Percentiles rank a stretch among this genome's conserved stretches.
These are phyloP conservation scores for Allolobophora icterica DNA, from an alignment of 2,888 invertebrate genomes.

Conservation along the genomic window DNA sequence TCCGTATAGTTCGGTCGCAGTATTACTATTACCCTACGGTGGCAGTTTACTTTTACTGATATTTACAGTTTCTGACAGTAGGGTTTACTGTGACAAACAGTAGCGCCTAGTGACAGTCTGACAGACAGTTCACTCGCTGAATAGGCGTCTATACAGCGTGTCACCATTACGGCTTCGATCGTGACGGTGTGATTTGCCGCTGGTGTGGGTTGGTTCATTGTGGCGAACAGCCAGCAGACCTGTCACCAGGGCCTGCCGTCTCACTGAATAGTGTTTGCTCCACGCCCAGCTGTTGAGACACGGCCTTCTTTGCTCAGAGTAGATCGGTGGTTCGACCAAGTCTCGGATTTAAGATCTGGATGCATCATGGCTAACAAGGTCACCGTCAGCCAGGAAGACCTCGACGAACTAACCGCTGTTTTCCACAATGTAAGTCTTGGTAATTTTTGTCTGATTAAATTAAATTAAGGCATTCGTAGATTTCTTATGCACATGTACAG, in stretches of 20 bases:
- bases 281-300: not conserved
- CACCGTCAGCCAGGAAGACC: slow-evolving; percentile 34
- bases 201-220: not conserved
- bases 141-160: not conserved
- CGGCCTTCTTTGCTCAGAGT: not conserved
- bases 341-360: not conserved
- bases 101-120: not conserved
- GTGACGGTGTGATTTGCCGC: not conserved
- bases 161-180: slow-evolving; percentile 11
- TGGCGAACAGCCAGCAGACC: not conserved
- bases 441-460: not conserved
- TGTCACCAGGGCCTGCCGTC: not conserved
- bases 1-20: too few species aligned
- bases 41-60: too few species aligned
- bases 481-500: not conserved
- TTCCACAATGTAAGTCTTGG: slow-evolving; percentile 30
- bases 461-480: not conserved
- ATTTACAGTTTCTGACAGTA: not conserved
- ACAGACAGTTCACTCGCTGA: not conserved
- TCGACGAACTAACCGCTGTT: slow-evolving; percentile 37
- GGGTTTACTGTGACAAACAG: not conserved
- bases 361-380: slow-evolving; percentile 34
- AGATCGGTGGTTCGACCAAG: not conserved
- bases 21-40: too few species aligned
- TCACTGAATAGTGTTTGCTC: not conserved